Percentiles rank a stretch among this genome's conserved stretches.
Evolutionary conservation across 2,113 vertebrate genomes (phyloP).

Genomic region (Tetrax tetrax): DNA sequence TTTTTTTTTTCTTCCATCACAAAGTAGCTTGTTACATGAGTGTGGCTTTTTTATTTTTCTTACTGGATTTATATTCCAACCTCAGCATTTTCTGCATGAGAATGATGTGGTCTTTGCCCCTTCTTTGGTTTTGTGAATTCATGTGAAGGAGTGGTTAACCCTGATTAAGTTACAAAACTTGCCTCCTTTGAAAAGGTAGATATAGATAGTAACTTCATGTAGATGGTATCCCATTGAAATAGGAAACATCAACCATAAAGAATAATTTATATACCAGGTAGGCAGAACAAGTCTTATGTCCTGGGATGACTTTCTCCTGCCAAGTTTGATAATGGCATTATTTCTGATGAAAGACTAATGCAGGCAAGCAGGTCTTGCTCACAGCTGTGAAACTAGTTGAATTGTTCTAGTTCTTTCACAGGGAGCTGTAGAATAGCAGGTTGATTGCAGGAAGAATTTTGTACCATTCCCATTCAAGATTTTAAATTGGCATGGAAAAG

Average conservation of each 20-base stretch:
- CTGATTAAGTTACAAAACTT: not conserved
- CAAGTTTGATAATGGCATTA: not conserved
- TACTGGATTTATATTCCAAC: not conserved
- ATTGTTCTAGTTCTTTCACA: not conserved
- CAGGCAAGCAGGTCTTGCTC: not conserved
- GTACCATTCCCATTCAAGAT: not conserved
- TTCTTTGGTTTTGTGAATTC: not conserved
- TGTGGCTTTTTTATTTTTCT: not conserved
- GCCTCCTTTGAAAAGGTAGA: not conserved
- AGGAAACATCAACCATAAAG: not conserved
- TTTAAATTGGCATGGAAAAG: not conserved
- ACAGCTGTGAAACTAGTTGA: not conserved
- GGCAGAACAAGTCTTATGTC: not conserved
- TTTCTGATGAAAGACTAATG: not conserved
- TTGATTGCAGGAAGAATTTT: conserved; percentile 26
- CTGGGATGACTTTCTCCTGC: not conserved
- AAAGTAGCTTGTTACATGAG: not conserved
- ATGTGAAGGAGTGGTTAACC: not conserved
- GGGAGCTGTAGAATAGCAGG: conserved; percentile 17
- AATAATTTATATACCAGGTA: not conserved
- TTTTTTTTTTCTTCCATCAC: not conserved
- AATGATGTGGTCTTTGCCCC: not conserved
- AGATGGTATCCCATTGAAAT: not conserved
- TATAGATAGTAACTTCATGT: not conserved
- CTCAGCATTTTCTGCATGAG: not conserved